These are phyloP conservation scores for Salpingus planirostris DNA, from an alignment of 2,888 invertebrate genomes.

Conservation along the genomic window DNA sequence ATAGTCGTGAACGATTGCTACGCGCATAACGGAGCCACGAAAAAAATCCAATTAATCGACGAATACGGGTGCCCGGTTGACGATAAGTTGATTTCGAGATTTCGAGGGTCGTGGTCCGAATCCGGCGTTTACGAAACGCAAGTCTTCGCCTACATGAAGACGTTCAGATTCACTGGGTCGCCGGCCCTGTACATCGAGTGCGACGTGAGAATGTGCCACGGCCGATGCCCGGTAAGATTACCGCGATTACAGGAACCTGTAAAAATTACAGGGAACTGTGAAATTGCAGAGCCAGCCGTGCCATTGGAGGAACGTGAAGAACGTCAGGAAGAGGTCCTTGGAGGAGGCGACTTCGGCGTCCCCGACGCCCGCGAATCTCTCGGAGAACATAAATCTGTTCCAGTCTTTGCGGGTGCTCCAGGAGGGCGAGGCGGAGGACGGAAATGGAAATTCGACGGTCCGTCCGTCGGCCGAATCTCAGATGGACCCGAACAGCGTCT, in stretches of 20 bases:
- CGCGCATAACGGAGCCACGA: conserved; percentile 89
- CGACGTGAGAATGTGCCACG: conserved; percentile 92
- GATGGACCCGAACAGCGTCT: conserved; percentile 35
- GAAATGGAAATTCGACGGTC: conserved; percentile 6
- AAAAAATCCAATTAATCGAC: conserved; percentile 84
- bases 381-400: conserved; percentile 84
- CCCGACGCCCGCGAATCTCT: conserved; percentile 44
- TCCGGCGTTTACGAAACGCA: conserved; percentile 86
- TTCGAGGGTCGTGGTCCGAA: conserved; percentile 89
- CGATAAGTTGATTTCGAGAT: conserved; percentile 84
- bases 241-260: neutral
- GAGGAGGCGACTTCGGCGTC: conserved; percentile 36
- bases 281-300: conserved; percentile 74
- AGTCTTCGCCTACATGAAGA: conserved; percentile 92
- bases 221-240: conserved; percentile 76
- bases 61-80: conserved; percentile 90
- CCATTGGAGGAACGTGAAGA: conserved; percentile 86
- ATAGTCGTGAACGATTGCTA: conserved; percentile 91
- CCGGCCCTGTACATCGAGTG: conserved; percentile 92
- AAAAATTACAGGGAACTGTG: neutral
- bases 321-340: conserved; percentile 65
- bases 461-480: conserved; percentile 21
- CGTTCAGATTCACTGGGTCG: conserved; percentile 86
- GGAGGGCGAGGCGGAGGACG: conserved; percentile 68
- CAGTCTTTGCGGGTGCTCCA: conserved; percentile 81